Base-by-base conservation (phyloP, 1,140 invertebrate species). In the Achroia grisella region DNA sequence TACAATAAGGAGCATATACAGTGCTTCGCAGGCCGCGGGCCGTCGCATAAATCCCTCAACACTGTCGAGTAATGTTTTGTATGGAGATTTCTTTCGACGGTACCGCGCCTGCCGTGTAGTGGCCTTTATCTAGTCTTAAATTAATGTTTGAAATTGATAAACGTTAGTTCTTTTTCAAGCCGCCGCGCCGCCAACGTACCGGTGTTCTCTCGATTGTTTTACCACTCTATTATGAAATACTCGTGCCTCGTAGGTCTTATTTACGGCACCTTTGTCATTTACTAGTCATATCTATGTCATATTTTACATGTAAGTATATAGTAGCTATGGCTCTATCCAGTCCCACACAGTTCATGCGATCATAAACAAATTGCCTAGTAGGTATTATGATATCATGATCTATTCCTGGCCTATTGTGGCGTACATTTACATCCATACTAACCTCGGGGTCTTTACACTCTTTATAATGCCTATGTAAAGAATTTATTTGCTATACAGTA, bases 61-160 rank as follows among this genome's bases (percentile, higher is more conserved):
- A 79, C 62, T 48, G 44, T 44, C 51, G 66, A 81, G 70, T 84
- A 77, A 85, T 82, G 81, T 85, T 84, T 82, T 85, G 78, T 85
- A 85, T 85, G 74, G 81, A 85, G 81, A 76, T 82, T 85, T 85
- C 81, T 85, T 85, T 85, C 81, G 73, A 72, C 81, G 72, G 60
- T 58, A 61, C 54, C 54, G 48, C 55, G 69, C 65, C 56, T 63
- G 70, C 61, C 62, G 70, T 73, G 69, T 70, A 62, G 63, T 76
- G 73, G 74, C 64, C 73, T 81, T 78, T 79, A 85, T 85, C 81
- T 81, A 85, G 73, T 70, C 62, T 66, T 78, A 71, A 71, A 85
- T 82, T 82, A 79, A 85, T 80, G 62, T 56, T 59, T 68, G 61
- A 74, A 69, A 79, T 78, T 82, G 70, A 79, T 81, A 74, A 72